Evolutionary conservation across 2,888 invertebrate genomes (phyloP).

Genomic region (Mellilla xanthometata): DNA sequence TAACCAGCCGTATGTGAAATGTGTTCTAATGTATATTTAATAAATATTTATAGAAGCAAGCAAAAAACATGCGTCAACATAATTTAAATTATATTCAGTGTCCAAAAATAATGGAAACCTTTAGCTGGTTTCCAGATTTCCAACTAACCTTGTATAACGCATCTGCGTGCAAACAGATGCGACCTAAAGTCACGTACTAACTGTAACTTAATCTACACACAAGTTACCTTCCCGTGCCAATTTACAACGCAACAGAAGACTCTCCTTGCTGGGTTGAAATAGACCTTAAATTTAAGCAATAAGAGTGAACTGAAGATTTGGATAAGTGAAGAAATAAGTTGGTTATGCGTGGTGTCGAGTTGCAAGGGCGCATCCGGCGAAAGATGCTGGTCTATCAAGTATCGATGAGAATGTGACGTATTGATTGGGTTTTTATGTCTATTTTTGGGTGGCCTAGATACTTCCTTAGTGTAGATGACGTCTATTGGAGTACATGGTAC

Average conservation of each 20-base stretch:
- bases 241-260: not conserved
- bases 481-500: too few relatives aligned
- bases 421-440: not conserved
- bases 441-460: too few relatives aligned
- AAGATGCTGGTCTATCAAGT: slow-evolving; percentile 15
- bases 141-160: slow-evolving; percentile 7
- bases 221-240: not conserved
- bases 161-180: slow-evolving; percentile 3
- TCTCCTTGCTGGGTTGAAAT: not conserved
- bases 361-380: slow-evolving; percentile 25
- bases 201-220: not conserved
- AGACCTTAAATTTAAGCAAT: not conserved
- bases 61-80: too few relatives aligned
- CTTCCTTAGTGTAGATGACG: too few relatives aligned
- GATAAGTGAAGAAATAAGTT: slow-evolving; percentile 4
- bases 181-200: not conserved
- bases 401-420: slow-evolving; percentile 7
- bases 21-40: too few relatives aligned
- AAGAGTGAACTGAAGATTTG: slow-evolving; percentile 16
- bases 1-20: too few relatives aligned
- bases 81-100: too few relatives aligned
- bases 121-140: too few relatives aligned
- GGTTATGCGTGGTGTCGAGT: slow-evolving; percentile 20
- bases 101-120: too few relatives aligned
- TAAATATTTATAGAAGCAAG: too few relatives aligned